Percentiles rank a stretch among this genome's conserved stretches.
phyloP scores from a whole-genome alignment of 2,113 vertebrate species.

The Panthera tigris region DNA sequence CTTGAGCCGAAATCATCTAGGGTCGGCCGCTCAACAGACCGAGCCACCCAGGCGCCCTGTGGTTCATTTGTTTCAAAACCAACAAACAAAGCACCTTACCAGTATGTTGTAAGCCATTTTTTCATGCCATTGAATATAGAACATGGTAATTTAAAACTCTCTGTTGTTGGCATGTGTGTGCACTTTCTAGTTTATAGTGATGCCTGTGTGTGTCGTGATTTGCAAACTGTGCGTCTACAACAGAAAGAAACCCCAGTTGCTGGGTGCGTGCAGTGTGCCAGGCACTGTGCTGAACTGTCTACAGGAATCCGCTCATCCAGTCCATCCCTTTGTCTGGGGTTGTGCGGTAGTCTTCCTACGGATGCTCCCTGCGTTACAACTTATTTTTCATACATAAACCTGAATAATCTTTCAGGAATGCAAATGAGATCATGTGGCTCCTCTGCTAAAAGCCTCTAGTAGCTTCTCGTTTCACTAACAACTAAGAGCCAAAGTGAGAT shows the following conservation, averaged over 20 bases:
- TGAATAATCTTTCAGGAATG: constrained; percentile 43
- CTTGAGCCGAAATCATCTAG: too few relatives aligned
- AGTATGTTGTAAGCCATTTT: neutral
- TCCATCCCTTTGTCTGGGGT: neutral
- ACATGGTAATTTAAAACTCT: neutral
- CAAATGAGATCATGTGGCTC: neutral
- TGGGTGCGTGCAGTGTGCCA: fast-evolving
- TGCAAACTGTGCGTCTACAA: neutral
- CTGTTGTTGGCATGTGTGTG: neutral
- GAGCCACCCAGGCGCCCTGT: too few relatives aligned
- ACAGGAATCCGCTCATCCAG: fast-evolving
- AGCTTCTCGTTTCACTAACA: neutral
- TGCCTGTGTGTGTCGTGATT: neutral
- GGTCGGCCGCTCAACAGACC: too few relatives aligned
- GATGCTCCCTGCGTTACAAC: neutral
- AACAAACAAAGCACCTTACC: too few relatives aligned
- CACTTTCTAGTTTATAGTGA: neutral
- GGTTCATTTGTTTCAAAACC: neutral
- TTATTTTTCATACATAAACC: neutral
- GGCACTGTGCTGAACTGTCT: neutral
- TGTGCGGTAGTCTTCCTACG: fast-evolving
- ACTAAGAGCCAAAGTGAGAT: neutral
- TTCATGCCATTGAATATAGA: neutral
- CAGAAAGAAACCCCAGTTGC: neutral
- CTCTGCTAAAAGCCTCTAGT: neutral